Evolutionary conservation across 2,113 vertebrate genomes (phyloP).

Genomic region (Polypterus bichir): DNA sequence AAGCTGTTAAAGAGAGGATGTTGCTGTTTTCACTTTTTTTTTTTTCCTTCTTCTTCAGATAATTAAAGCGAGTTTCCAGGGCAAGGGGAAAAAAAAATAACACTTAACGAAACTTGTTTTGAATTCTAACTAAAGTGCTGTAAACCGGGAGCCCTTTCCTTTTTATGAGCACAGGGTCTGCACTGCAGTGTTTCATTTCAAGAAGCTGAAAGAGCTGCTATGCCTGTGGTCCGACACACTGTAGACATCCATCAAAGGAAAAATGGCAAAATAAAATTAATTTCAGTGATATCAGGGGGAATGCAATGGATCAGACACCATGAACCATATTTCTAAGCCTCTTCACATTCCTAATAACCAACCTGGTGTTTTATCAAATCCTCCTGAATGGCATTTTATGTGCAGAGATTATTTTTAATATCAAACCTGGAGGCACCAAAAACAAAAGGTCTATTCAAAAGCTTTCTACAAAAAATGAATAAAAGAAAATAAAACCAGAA

Average conservation of each 20-base stretch:
- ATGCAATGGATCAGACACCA: too few relatives aligned
- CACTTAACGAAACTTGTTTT: constrained; percentile 6
- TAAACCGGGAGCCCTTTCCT: neutral
- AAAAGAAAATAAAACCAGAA: neutral
- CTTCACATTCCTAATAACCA: too few relatives aligned
- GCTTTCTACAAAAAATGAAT: too few relatives aligned
- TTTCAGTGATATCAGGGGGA: too few relatives aligned
- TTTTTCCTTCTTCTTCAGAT: constrained; percentile 1
- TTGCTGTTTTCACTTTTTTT: neutral
- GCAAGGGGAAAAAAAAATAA: neutral
- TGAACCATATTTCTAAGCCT: too few relatives aligned
- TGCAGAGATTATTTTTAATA: neutral
- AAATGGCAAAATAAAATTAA: too few relatives aligned
- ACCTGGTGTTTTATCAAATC: too few relatives aligned
- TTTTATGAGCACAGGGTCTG: too few relatives aligned
- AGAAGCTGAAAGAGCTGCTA: too few relatives aligned
- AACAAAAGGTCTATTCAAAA: neutral
- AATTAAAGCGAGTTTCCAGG: constrained; percentile 8
- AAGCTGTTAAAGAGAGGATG: constrained; percentile 1
- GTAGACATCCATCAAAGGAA: too few relatives aligned
- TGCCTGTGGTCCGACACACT: too few relatives aligned
- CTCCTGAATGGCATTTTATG: neutral
- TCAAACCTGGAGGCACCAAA: neutral
- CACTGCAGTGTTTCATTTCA: too few relatives aligned
- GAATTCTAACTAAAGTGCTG: neutral